These are phyloP conservation scores for Limnephilus auricula DNA, from an alignment of 2,888 invertebrate species.

Conservation along the genomic window DNA sequence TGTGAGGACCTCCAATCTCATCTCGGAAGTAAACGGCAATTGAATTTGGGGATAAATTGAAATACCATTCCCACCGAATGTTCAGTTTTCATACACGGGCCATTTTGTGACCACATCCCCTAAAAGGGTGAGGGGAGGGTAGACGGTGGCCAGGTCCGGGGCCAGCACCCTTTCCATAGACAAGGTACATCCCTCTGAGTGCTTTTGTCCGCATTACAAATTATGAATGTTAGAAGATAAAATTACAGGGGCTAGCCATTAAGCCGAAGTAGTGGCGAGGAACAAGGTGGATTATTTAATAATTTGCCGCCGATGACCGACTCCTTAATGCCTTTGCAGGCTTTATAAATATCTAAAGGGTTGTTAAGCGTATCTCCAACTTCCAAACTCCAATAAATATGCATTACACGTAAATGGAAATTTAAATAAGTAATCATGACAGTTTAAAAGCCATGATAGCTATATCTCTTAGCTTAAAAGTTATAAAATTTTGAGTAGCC, in stretches of 20 bases:
- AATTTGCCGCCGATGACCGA: slow-evolving; percentile 29
- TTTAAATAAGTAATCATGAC: neutral
- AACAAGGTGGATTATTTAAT: slow-evolving; percentile 32
- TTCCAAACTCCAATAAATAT: neutral
- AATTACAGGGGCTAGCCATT: slow-evolving; percentile 26
- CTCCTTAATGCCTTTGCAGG: neutral
- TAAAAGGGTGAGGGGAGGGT: neutral
- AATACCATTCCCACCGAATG: slow-evolving; percentile 21
- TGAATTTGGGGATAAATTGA: slow-evolving; percentile 42
- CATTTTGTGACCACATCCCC: slow-evolving; percentile 35
- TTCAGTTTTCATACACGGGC: slow-evolving; percentile 42
- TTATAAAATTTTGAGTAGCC: neutral
- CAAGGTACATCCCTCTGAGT: slow-evolving; percentile 23
- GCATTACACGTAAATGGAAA: slow-evolving; percentile 2
- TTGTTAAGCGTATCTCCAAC: neutral
- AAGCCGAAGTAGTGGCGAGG: slow-evolving; percentile 2
- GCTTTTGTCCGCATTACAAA: slow-evolving; percentile 50
- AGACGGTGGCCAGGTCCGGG: neutral
- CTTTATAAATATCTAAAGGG: slow-evolving; percentile 25
- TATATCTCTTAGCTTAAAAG: neutral
- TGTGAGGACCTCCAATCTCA: neutral
- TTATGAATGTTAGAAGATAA: slow-evolving; percentile 46
- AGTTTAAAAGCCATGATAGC: neutral
- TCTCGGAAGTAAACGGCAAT: slow-evolving; percentile 28
- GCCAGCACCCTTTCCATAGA: neutral